Evolutionary conservation across 2,797 vertebrate species (phyloP), one percentile per base, ranked within the genome.

Genomic region (Geotrypetes seraphini): DNA sequence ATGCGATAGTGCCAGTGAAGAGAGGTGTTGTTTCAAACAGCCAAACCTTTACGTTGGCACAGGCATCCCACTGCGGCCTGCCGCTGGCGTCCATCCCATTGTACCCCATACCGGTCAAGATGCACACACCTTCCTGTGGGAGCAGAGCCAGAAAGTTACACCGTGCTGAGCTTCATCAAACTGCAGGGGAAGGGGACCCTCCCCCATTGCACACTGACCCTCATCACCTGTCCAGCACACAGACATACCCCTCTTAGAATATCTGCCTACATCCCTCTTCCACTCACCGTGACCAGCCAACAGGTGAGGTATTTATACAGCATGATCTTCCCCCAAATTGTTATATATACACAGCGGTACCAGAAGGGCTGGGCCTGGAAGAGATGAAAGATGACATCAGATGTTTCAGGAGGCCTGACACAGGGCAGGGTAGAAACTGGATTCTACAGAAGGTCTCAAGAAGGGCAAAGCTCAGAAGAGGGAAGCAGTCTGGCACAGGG

Each of bases 301-400:
- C 93, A 98, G 69, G 88, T 91, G 60, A 99, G 92, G 1, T 98
- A 99, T 71, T 96, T 98, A 73, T 96, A 96, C 47, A 99, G 81
- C 47, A 78, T 83, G 11, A 96, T 44, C 79, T 99, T 99, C 34
- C 87, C 88, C 94, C 93, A 99, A 19, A 97, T 35, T 44, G 92
- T 47, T 46, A 97, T 89, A 63, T 91, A 97, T 43, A 91, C 63
- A 60, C 90, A 97, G 28, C 90, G 92, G 69, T 91, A 96, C 91
- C 91, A 96, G 75, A 97, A 91, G 1, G 86, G 76, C 25, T 88
- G 34, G 25, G 36, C 39, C 21, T 28, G 30, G 5, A 36, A 32
- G 15, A 37, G 35, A 39, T 2, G 3, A 19, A 18, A 33, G 21
- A 34, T 35, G 19, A n/a, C n/a, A n/a, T n/a, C n/a, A n/a, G n/a